Evolutionary conservation across 1,140 invertebrate genomes (phyloP).

Genomic region (Nilaparvata lugens): DNA sequence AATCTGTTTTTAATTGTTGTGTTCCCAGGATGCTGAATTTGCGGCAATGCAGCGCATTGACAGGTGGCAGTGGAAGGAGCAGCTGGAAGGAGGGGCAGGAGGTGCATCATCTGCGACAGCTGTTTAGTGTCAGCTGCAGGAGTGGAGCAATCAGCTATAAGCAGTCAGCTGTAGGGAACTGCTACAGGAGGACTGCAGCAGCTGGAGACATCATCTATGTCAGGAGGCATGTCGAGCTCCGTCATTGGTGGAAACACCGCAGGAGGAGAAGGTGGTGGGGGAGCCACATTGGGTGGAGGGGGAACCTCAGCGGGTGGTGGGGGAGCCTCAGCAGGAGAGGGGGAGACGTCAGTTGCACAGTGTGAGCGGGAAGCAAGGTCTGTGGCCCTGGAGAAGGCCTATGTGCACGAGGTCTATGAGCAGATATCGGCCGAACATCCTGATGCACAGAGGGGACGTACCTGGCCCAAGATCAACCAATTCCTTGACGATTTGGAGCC

Average conservation of each 20-base stretch:
- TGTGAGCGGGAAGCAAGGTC: slow-evolving; percentile 58
- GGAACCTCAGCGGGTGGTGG: slow-evolving; percentile 21
- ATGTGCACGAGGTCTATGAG: slow-evolving; percentile 92
- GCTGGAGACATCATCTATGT: neutral
- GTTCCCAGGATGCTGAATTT: no score
- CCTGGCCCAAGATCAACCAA: slow-evolving; percentile 75
- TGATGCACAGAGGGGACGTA: slow-evolving; percentile 39
- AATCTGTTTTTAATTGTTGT: no score
- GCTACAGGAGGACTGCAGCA: neutral
- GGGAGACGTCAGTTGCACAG: slow-evolving; percentile 21
- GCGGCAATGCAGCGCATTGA: no score
- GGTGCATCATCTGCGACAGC: no score
- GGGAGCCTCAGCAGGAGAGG: slow-evolving; percentile 25
- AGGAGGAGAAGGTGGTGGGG: slow-evolving; percentile 20
- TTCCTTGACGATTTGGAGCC: slow-evolving; percentile 82
- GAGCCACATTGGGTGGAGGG: slow-evolving; percentile 14
- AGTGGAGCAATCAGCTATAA: neutral
- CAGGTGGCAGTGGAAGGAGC: no score
- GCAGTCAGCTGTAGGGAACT: neutral
- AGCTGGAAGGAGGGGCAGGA: no score
- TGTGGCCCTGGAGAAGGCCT: slow-evolving; percentile 82
- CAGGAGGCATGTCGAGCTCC: neutral
- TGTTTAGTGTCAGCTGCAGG: neutral
- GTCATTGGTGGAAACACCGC: neutral
- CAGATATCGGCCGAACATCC: slow-evolving; percentile 54